Percentiles rank a stretch among this genome's conserved stretches.
Conservation (phyloP, 1,140 invertebrate genomes). For the Chironomus tepperi region DNA sequence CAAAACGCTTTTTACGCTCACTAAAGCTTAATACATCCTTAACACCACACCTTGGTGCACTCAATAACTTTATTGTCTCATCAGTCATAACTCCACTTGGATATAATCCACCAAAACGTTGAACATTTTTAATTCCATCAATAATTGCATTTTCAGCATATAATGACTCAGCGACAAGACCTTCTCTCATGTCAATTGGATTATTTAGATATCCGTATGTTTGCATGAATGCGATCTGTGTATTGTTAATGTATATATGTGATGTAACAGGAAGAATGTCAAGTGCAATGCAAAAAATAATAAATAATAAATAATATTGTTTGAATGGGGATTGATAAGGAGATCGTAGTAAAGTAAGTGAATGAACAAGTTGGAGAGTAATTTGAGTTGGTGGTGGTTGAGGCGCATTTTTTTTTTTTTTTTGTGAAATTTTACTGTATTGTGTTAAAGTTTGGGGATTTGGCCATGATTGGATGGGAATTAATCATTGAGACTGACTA, state of each 20-base stretch:
- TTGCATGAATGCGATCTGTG: slow-evolving; percentile 52
- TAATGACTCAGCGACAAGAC: slow-evolving; percentile 42
- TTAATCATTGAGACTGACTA: too few relatives aligned
- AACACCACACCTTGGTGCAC: slow-evolving; percentile 52
- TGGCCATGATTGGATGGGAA: too few relatives aligned
- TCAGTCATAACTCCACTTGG: slow-evolving; percentile 53
- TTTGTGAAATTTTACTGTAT: too few relatives aligned
- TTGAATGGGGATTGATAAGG: neutral
- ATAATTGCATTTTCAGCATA: slow-evolving; percentile 49
- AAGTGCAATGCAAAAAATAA: neutral
- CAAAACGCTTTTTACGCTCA: slow-evolving; percentile 45
- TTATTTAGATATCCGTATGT: slow-evolving; percentile 51
- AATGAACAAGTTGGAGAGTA: neutral
- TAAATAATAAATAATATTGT: neutral
- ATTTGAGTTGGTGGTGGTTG: too few relatives aligned
- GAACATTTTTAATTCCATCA: slow-evolving; percentile 52
- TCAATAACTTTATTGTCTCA: slow-evolving; percentile 47
- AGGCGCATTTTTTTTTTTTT: too few relatives aligned
- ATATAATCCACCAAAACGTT: slow-evolving; percentile 55
- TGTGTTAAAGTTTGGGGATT: too few relatives aligned
- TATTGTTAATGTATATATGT: neutral
- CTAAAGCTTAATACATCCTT: slow-evolving; percentile 45
- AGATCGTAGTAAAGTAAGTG: neutral
- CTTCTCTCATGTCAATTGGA: slow-evolving; percentile 25
- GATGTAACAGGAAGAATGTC: neutral